Percentiles rank a stretch among this genome's conserved stretches.
phyloP scores from a whole-genome alignment of 1,140 invertebrate species.

The Trachymyrmex cornetzi region DNA sequence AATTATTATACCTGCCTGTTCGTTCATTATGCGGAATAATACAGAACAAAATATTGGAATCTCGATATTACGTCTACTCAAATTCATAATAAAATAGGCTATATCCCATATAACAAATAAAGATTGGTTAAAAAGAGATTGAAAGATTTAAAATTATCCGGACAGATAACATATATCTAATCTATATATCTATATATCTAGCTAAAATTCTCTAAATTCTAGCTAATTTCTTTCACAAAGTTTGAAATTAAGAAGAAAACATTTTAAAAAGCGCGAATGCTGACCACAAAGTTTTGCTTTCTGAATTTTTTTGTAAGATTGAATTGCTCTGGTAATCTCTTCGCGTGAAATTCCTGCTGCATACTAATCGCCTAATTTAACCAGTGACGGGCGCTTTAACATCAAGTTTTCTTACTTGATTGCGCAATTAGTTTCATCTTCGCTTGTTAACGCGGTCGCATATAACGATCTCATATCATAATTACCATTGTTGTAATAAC shows the following conservation, averaged over 20 bases:
- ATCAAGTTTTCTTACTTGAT: conserved; percentile 48
- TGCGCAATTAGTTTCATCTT: conserved; percentile 55
- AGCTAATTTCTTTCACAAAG: background rate
- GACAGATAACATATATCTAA: background rate
- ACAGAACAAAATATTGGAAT: conserved; percentile 27
- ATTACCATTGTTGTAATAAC: conserved; percentile 39
- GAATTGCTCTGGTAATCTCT: conserved; percentile 34
- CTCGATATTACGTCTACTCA: background rate
- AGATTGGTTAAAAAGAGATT: background rate
- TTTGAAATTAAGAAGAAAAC: background rate
- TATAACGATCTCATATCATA: conserved; percentile 43
- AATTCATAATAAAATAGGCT: background rate
- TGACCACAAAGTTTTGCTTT: conserved; percentile 34
- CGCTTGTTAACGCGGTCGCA: conserved; percentile 46
- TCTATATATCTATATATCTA: background rate
- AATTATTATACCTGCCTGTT: conserved; percentile 25
- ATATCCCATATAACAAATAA: background rate
- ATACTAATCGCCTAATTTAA: conserved; percentile 55
- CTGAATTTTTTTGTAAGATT: conserved; percentile 39
- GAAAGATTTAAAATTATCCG: background rate
- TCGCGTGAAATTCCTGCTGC: conserved; percentile 12
- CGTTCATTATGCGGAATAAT: background rate
- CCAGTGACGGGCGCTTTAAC: conserved; percentile 6
- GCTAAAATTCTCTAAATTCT: background rate
- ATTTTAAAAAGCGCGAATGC: conserved; percentile 6